A percentile compares a stretch with the other conserved stretches of the same genome.
Evolutionary conservation across 1,140 invertebrate species (phyloP).

Genomic region (Acyrthosiphon pisum): DNA sequence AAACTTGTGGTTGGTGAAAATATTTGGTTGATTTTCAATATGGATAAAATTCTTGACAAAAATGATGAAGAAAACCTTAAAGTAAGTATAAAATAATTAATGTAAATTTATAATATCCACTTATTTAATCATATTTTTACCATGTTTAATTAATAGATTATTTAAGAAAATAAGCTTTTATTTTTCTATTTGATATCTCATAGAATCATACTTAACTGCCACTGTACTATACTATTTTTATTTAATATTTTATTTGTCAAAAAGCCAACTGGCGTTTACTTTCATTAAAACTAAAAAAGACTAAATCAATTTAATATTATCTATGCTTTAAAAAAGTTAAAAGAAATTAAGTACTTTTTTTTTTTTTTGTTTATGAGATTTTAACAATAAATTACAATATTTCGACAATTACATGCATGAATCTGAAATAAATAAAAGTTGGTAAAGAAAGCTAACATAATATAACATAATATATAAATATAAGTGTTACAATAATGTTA

Average conservation of each 20-base stretch:
- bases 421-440: too few species aligned
- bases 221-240: neutral
- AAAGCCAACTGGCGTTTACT: neutral
- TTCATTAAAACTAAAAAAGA: neutral
- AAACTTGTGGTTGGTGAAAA: neutral
- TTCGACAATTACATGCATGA: too few species aligned
- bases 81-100: neutral
- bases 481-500: too few species aligned
- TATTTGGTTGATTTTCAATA: neutral
- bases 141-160: neutral
- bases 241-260: neutral
- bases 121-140: neutral
- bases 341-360: too few species aligned
- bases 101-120: neutral
- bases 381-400: too few species aligned
- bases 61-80: neutral
- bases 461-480: too few species aligned
- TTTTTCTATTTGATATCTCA: neutral
- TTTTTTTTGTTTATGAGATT: too few species aligned
- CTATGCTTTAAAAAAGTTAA: too few species aligned
- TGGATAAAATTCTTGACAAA: neutral
- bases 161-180: neutral
- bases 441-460: too few species aligned
- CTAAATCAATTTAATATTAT: too few species aligned
- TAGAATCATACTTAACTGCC: neutral